phyloP scores from a whole-genome alignment of 2,797 vertebrate species.

The Halcyon leucocephala region DNA sequence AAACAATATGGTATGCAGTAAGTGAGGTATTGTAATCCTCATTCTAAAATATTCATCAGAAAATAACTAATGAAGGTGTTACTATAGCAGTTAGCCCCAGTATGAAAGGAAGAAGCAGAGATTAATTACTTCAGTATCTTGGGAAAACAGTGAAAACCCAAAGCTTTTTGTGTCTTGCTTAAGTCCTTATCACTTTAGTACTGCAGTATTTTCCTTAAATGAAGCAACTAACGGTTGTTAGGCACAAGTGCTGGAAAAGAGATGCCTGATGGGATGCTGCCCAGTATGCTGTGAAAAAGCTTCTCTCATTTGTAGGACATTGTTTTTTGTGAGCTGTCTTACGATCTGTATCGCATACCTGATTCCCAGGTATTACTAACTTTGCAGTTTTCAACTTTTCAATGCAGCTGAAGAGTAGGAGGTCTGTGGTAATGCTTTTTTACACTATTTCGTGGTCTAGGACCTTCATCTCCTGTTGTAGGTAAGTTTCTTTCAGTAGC shows the following conservation, averaged over 20 bases:
- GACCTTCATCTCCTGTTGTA: background rate
- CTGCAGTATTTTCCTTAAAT: background rate
- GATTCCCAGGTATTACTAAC: background rate
- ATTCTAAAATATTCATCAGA: background rate
- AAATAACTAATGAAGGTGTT: background rate
- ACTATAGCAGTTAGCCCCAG: background rate
- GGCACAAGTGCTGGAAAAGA: background rate
- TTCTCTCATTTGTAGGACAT: background rate
- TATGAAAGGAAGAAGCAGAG: background rate
- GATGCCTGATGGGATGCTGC: background rate
- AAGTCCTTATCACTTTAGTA: background rate
- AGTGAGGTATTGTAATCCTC: background rate
- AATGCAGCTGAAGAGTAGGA: background rate
- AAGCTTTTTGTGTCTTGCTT: background rate
- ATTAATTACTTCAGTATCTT: background rate
- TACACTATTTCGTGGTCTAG: background rate
- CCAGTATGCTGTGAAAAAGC: background rate
- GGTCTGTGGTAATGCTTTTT: background rate
- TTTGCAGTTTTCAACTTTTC: background rate
- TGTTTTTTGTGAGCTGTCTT: background rate
- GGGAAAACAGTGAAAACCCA: background rate
- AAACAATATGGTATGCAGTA: background rate
- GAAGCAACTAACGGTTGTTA: background rate
- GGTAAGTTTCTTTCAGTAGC: background rate
- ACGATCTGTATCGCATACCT: accelerated